Evolutionary conservation across 2,113 vertebrate species (phyloP), one percentile per base, ranked within the genome.

Genomic region (Lophius piscatorius): DNA sequence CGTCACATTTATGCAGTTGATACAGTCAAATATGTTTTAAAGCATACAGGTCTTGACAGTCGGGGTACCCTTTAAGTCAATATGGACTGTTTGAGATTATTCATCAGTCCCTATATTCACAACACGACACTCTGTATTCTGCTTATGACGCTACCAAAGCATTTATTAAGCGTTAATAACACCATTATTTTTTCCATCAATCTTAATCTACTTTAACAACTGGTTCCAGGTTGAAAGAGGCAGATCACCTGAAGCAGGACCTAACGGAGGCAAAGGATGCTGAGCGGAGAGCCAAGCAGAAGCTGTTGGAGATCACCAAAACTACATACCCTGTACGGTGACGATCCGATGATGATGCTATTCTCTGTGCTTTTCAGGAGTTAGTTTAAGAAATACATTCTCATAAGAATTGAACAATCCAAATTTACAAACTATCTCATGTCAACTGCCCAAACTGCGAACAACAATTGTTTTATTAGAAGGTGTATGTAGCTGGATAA

Each of bases 201-300:
- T 6, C 11, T 23, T 50, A 6, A 59, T 21, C 12, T 31, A 24
- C 64, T 6, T 11, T 39, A 46, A 56, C 11, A 7, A 66, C 1
- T 78, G 22, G 11, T 63, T 81, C 44, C 71, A 98, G 95, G 87
- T 83, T 92, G 63, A 95, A 98, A 78, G 95, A 97, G 63, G 93
- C 94, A 0, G 94, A 97, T 67, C 93, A 95, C 65, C 89, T 96
- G 70, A 96, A 95, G 39, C 94, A 96, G 72, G 94, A 96, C 77
- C 91, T 98, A 78, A 94, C 84, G 0, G 95, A 95, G 65, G 95
- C 95, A 24, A 93, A 94, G 55, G 94, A 95, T 21, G 93, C 95
- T 0, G 95, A 96, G 66, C 86, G 90, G 29, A 90, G 92, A 85
- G 94, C 93, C 0, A 96, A 95, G 38, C 93, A 94, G 81, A 95